These are phyloP conservation scores for Gobius niger DNA, from an alignment of 2,113 vertebrate species.

Conservation along the genomic window DNA sequence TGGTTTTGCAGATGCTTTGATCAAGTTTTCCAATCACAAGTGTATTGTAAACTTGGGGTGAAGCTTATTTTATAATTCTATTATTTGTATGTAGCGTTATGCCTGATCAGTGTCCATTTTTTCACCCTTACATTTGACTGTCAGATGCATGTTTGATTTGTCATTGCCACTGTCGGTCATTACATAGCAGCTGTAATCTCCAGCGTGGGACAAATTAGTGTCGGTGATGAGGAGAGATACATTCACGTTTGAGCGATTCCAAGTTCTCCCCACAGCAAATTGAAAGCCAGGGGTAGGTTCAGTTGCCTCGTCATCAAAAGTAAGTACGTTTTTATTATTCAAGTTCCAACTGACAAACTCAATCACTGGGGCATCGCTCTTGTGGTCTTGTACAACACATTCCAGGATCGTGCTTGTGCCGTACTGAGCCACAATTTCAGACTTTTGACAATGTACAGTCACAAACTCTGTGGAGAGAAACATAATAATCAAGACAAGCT, in stretches of 20 bases:
- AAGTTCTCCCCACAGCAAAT: conserved; percentile 15
- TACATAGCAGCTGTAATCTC: conserved; percentile 8
- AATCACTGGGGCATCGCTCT: rapidly evolving
- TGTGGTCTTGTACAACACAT: not conserved
- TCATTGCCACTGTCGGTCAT: rapidly evolving
- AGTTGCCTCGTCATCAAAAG: rapidly evolving
- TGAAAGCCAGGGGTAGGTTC: rapidly evolving
- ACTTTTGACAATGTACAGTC: not conserved
- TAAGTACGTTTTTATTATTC: not conserved
- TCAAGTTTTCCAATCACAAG: too few species aligned
- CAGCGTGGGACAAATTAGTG: conserved; percentile 34
- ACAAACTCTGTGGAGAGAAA: conserved; percentile 35
- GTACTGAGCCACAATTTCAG: not conserved
- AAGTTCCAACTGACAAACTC: not conserved
- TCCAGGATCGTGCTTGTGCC: conserved; percentile 34
- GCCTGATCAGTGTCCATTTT: not conserved
- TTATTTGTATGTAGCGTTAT: not conserved
- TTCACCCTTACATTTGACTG: conserved; percentile 58
- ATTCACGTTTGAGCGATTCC: conserved; percentile 18
- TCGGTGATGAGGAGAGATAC: conserved; percentile 62
- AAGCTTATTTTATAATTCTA: not conserved
- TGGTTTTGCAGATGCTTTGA: too few species aligned
- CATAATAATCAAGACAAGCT: not conserved
- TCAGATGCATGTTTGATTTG: rapidly evolving
- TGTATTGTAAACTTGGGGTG: too few species aligned